These are phyloP conservation scores for Tinamus major DNA, from an alignment of 2,797 vertebrate genomes.

Conservation along the genomic window DNA sequence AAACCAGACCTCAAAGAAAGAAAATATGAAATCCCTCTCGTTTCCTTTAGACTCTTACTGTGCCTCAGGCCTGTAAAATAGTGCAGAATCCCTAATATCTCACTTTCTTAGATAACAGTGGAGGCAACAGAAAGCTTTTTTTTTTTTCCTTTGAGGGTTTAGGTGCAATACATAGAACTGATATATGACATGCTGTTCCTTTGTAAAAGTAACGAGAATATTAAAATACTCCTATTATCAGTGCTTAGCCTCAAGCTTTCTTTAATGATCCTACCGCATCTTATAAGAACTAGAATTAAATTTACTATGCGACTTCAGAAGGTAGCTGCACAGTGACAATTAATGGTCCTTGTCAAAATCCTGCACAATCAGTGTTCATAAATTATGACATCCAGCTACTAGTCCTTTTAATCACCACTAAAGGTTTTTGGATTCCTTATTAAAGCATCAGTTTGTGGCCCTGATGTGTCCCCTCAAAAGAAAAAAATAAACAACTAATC, in stretches of 20 bases:
- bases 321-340: slow-evolving; percentile 73
- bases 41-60: slow-evolving; percentile 12
- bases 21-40: background rate
- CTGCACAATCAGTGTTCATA: slow-evolving; percentile 61
- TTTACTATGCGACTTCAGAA: slow-evolving; percentile 76
- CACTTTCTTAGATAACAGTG: slow-evolving; percentile 8
- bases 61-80: slow-evolving; percentile 13
- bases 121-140: background rate
- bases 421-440: slow-evolving; percentile 63
- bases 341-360: slow-evolving; percentile 78
- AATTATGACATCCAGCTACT: slow-evolving; percentile 67
- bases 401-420: slow-evolving; percentile 66
- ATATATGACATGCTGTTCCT: slow-evolving; percentile 66
- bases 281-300: slow-evolving; percentile 75
- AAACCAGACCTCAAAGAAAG: background rate
- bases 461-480: slow-evolving; percentile 63
- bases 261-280: slow-evolving; percentile 79
- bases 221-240: slow-evolving; percentile 77
- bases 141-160: slow-evolving; percentile 23
- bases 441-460: slow-evolving; percentile 66
- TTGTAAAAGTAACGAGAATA: slow-evolving; percentile 75
- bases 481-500: slow-evolving; percentile 72
- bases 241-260: slow-evolving; percentile 77
- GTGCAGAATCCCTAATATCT: slow-evolving; percentile 5
- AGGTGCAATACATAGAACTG: slow-evolving; percentile 38